phyloP scores from a whole-genome alignment of 2,113 vertebrate genomes.

The Phyllostomus hastatus region DNA sequence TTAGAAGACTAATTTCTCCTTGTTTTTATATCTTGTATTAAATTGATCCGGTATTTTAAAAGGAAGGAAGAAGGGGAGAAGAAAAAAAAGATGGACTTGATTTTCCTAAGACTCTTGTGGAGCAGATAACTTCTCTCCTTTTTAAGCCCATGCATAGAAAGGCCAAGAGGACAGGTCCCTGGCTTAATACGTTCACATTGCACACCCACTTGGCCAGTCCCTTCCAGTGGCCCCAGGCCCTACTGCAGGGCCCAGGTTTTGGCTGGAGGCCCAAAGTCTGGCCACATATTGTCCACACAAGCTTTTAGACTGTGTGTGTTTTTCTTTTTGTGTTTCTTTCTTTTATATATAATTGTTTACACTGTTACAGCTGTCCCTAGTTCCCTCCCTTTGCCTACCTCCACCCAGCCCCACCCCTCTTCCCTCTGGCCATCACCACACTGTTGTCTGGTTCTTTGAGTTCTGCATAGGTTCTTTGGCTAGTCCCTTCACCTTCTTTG shows the following conservation, averaged over 20 bases:
- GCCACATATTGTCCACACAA: background rate
- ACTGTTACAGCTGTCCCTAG: too few relatives aligned
- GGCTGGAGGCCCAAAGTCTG: background rate
- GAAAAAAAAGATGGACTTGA: background rate
- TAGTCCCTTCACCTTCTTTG: too few relatives aligned
- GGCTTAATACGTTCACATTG: background rate
- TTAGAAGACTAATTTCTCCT: background rate
- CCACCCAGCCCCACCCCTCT: too few relatives aligned
- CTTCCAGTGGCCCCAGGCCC: background rate
- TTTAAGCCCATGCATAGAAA: background rate
- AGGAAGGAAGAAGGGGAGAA: background rate
- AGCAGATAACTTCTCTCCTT: background rate
- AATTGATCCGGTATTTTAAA: background rate
- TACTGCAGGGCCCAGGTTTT: background rate
- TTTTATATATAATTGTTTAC: too few relatives aligned
- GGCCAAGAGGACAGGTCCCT: background rate
- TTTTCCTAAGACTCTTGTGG: background rate
- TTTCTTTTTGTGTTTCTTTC: too few relatives aligned
- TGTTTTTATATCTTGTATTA: background rate
- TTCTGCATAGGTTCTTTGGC: too few relatives aligned
- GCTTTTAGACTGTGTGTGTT: background rate
- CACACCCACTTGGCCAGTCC: fast-evolving
- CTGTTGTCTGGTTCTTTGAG: too few relatives aligned
- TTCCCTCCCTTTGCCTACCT: too few relatives aligned
- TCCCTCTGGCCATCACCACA: too few relatives aligned